phyloP scores from a whole-genome alignment of 2,113 vertebrate species.

The Cryptotis parvus region DNA sequence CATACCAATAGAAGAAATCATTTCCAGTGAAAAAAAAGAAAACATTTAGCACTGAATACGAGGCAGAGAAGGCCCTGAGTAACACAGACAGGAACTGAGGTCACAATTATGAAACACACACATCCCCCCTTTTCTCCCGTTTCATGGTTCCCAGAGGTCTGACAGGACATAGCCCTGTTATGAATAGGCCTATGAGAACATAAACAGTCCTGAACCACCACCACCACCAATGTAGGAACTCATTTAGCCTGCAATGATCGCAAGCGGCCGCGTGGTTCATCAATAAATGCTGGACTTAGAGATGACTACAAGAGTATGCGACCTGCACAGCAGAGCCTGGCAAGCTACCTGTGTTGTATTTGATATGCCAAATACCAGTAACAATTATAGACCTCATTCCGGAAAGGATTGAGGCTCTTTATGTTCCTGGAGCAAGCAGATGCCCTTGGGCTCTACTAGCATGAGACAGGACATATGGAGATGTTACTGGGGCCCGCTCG shows the following conservation, averaged over 20 bases:
- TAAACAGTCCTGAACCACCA: not conserved
- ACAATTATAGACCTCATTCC: too few species aligned
- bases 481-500: too few species aligned
- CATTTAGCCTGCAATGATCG: slow-evolving; percentile 57
- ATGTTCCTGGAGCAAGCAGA: too few species aligned
- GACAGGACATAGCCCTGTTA: not conserved
- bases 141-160: slow-evolving; percentile 29
- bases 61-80: not conserved
- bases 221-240: not conserved
- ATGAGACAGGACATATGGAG: too few species aligned
- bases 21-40: not conserved
- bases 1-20: not conserved
- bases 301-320: too few species aligned
- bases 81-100: not conserved
- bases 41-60: not conserved
- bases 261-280: too few species aligned
- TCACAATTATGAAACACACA: slow-evolving; percentile 32
- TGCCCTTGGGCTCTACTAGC: too few species aligned
- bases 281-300: too few species aligned
- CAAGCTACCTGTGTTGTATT: too few species aligned
- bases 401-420: too few species aligned
- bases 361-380: too few species aligned
- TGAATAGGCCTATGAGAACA: slow-evolving; percentile 28
- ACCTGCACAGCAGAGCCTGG: too few species aligned
- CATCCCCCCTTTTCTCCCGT: slow-evolving; percentile 21